phyloP scores from a whole-genome alignment of 2,797 vertebrate genomes.

The Sciurus vulgaris region DNA sequence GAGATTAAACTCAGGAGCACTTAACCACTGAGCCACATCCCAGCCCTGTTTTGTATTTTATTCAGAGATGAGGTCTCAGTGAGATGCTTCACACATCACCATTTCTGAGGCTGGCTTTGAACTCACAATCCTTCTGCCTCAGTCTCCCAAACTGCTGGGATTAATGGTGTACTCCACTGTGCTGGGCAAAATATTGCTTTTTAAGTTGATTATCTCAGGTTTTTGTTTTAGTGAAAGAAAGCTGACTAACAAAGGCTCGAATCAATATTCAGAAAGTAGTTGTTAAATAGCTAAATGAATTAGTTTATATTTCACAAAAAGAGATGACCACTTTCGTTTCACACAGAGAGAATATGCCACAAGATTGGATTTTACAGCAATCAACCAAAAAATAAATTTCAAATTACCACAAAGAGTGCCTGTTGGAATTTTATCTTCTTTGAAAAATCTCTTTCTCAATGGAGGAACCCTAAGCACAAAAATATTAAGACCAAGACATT shows the following conservation, averaged over 20 bases:
- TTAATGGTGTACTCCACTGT: too few relatives aligned
- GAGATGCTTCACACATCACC: too few relatives aligned
- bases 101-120: too few relatives aligned
- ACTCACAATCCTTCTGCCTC: too few relatives aligned
- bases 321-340: not conserved
- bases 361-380: not conserved
- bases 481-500: constrained; percentile 26
- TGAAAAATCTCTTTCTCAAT: constrained; percentile 23
- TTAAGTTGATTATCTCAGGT: not conserved
- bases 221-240: not conserved
- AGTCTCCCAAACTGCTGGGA: too few relatives aligned
- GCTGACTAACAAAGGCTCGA: not conserved
- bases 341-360: not conserved
- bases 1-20: too few relatives aligned
- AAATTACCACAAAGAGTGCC: not conserved
- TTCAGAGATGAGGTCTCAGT: too few relatives aligned
- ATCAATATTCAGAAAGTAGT: not conserved
- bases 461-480: not conserved
- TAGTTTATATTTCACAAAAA: not conserved
- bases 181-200: too few relatives aligned
- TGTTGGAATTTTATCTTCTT: not conserved
- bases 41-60: too few relatives aligned
- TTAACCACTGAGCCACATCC: too few relatives aligned
- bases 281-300: not conserved
- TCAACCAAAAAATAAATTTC: constrained; percentile 49